phyloP scores from a whole-genome alignment of 2,888 invertebrate genomes.

The Anoplius nigerrimus region DNA sequence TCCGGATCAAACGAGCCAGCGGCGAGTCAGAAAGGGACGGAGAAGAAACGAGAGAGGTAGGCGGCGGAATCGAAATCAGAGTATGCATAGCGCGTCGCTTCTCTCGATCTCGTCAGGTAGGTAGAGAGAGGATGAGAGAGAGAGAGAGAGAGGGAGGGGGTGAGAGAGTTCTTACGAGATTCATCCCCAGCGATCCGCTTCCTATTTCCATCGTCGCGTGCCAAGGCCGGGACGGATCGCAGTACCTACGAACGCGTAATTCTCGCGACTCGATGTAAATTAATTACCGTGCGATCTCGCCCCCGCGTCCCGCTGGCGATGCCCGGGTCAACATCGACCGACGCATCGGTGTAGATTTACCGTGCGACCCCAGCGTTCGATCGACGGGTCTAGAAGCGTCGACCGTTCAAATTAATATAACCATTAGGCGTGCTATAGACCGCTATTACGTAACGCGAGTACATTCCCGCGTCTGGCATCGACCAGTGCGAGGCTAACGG shows the following conservation, averaged over 20 bases:
- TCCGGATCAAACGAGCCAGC: constrained; percentile 13
- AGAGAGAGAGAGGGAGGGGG: not conserved
- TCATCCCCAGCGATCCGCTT: too few species aligned
- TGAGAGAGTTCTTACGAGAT: not conserved
- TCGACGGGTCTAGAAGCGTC: too few species aligned
- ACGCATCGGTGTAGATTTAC: constrained; percentile 48
- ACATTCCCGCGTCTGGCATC: not conserved
- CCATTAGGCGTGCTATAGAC: constrained; percentile 27
- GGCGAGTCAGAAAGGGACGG: too few species aligned
- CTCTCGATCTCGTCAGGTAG: not conserved
- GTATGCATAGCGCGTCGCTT: not conserved
- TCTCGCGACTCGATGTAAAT: constrained; percentile 16
- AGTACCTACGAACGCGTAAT: not conserved
- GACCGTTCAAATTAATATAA: constrained; percentile 54
- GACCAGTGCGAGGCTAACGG: not conserved
- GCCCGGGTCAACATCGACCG: constrained; percentile 39
- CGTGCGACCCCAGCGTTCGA: not conserved
- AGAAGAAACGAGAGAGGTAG: too few species aligned
- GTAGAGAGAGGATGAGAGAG: not conserved
- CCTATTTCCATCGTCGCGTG: too few species aligned
- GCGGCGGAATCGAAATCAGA: not conserved
- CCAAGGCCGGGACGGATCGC: too few species aligned
- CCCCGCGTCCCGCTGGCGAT: constrained; percentile 18
- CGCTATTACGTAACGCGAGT: not conserved
- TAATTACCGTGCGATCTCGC: constrained; percentile 16